These are phyloP conservation scores for Glomeris marginata DNA, from an alignment of 2,888 invertebrate species.

Conservation along the genomic window DNA sequence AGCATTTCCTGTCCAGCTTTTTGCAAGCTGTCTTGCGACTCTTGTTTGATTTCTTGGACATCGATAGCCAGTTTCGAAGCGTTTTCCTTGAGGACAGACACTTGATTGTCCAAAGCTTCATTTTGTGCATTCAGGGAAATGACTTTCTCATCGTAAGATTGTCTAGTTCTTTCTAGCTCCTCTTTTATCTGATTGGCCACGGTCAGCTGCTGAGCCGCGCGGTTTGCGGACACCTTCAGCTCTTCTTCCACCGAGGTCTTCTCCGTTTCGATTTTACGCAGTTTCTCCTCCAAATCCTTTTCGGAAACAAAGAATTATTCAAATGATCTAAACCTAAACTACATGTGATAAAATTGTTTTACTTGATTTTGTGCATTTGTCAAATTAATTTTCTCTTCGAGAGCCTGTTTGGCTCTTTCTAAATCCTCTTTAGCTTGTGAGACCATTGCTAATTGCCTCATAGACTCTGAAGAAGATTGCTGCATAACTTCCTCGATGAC, in stretches of 20 bases:
- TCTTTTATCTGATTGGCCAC: background rate
- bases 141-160: constrained; percentile 7
- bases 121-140: constrained; percentile 7
- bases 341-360: too few relatives aligned
- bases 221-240: constrained; percentile 14
- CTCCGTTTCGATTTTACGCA: constrained; percentile 23
- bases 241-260: constrained; percentile 23
- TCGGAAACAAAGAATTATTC: too few relatives aligned
- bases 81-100: background rate
- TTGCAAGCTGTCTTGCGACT: constrained; percentile 16
- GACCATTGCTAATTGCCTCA: constrained; percentile 20
- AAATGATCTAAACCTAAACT: too few relatives aligned
- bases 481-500: constrained; percentile 24
- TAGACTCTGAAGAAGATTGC: constrained; percentile 23
- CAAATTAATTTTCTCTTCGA: constrained; percentile 13
- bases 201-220: background rate
- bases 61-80: constrained; percentile 6
- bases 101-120: constrained; percentile 10
- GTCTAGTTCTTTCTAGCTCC: background rate
- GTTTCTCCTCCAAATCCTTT: constrained; percentile 16
- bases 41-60: constrained; percentile 2
- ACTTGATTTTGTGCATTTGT: background rate
- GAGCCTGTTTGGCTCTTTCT: constrained; percentile 24
- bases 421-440: constrained; percentile 22
- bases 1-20: constrained; percentile 21